Percentiles rank a stretch among this genome's conserved stretches.
These are phyloP conservation scores for Euzophera pinguis DNA, from an alignment of 2,888 invertebrate species.

Conservation along the genomic window DNA sequence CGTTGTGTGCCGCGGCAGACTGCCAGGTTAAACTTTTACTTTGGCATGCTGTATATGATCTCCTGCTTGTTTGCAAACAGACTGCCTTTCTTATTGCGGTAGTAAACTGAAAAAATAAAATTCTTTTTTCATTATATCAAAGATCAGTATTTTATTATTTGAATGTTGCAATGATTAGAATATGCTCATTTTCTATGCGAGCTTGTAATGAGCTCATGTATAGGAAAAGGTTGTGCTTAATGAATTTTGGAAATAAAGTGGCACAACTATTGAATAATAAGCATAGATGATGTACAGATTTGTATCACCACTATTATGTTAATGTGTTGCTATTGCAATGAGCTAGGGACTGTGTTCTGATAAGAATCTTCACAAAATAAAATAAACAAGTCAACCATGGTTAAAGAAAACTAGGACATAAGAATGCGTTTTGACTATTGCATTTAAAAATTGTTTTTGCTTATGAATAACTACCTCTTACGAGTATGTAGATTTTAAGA, in stretches of 20 bases:
- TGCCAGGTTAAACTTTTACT: conserved; percentile 93
- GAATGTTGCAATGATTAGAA: neutral
- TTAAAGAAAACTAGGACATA: neutral
- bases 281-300: conserved; percentile 13
- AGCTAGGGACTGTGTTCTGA: neutral
- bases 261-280: conserved; percentile 15
- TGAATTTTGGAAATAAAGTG: conserved; percentile 1
- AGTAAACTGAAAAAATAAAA: conserved; percentile 19
- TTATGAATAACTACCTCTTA: conserved; percentile 19
- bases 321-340: neutral
- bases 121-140: neutral
- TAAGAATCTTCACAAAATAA: neutral
- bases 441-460: conserved; percentile 6
- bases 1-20: conserved; percentile 92
- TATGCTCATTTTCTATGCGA: neutral
- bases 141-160: neutral
- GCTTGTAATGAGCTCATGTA: neutral
- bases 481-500: conserved; percentile 8
- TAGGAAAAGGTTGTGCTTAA: conserved; percentile 2
- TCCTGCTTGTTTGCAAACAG: conserved; percentile 86
- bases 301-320: conserved; percentile 5
- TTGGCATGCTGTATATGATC: conserved; percentile 93
- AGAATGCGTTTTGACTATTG: neutral
- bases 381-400: neutral
- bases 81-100: conserved; percentile 78